A percentile compares a stretch with the other conserved stretches of the same genome.
Evolutionary conservation across 2,113 vertebrate species (phyloP).

Genomic region (Saimiri boliviensis): DNA sequence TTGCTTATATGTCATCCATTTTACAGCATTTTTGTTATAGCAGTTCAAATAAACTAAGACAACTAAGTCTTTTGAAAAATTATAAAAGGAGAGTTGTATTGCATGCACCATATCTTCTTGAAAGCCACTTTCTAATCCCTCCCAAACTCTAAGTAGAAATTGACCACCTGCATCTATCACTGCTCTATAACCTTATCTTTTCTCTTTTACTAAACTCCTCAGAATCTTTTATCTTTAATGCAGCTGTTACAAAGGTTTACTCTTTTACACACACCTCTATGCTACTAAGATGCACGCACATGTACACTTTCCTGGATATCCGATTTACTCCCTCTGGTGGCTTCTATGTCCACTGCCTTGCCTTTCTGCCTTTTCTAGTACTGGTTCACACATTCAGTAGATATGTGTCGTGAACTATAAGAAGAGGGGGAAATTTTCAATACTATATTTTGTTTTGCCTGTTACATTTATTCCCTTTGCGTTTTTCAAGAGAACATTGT

Average conservation of each 20-base stretch:
- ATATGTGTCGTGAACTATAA: not conserved
- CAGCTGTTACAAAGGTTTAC: not conserved
- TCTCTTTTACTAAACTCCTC: not conserved
- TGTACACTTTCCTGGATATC: not conserved
- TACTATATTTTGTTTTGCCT: not conserved
- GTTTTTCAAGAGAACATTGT: not conserved
- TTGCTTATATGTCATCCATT: not conserved
- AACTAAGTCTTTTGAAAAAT: not conserved
- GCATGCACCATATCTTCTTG: not conserved
- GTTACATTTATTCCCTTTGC: not conserved
- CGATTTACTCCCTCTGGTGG: not conserved
- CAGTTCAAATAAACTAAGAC: not conserved
- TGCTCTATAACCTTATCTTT: not conserved
- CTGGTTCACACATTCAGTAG: not conserved
- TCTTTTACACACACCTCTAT: not conserved
- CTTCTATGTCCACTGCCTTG: not conserved
- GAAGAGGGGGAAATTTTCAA: not conserved
- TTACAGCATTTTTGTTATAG: not conserved
- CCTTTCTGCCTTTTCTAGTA: not conserved
- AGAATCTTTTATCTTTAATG: not conserved
- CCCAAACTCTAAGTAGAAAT: not conserved
- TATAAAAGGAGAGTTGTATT: not conserved
- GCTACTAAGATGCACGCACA: fast-evolving
- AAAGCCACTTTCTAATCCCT: not conserved
- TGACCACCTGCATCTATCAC: not conserved